Evolutionary conservation across 2,797 vertebrate genomes (phyloP).

Genomic region (Sebastes aleutianus): DNA sequence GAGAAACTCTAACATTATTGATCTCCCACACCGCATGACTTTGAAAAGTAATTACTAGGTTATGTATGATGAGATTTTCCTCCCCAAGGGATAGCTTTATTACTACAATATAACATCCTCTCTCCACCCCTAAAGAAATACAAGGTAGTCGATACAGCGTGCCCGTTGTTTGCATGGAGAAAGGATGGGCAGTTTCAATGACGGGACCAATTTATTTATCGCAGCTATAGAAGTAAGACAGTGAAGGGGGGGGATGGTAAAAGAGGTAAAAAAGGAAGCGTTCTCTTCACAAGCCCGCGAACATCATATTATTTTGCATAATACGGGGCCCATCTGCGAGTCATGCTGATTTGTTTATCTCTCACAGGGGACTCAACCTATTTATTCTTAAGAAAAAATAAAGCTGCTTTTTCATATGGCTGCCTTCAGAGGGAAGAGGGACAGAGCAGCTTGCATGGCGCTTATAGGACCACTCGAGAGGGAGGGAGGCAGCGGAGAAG

Average conservation of each 20-base stretch:
- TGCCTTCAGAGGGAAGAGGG: constrained; percentile 1
- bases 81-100: constrained; percentile 62
- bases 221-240: background rate
- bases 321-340: constrained; percentile 19
- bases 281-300: background rate
- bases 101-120: constrained; percentile 63
- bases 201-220: constrained; percentile 39
- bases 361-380: constrained; percentile 28
- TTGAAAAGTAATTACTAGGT: constrained; percentile 74
- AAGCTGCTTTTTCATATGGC: constrained; percentile 27
- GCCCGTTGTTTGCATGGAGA: constrained; percentile 45
- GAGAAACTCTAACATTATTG: constrained; percentile 66
- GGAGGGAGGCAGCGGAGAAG: background rate
- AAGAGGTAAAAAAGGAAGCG: background rate
- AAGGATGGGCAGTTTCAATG: constrained; percentile 19
- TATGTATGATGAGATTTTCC: constrained; percentile 67
- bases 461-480: background rate
- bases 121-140: constrained; percentile 43
- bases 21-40: constrained; percentile 59
- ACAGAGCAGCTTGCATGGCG: background rate
- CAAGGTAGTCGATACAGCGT: constrained; percentile 39
- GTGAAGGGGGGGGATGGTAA: background rate
- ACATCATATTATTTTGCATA: constrained; percentile 16
- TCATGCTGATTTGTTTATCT: constrained; percentile 42
- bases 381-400: constrained; percentile 50